These are phyloP conservation scores for Odontocerum albicorne DNA, from an alignment of 2,888 invertebrate species.

Conservation along the genomic window DNA sequence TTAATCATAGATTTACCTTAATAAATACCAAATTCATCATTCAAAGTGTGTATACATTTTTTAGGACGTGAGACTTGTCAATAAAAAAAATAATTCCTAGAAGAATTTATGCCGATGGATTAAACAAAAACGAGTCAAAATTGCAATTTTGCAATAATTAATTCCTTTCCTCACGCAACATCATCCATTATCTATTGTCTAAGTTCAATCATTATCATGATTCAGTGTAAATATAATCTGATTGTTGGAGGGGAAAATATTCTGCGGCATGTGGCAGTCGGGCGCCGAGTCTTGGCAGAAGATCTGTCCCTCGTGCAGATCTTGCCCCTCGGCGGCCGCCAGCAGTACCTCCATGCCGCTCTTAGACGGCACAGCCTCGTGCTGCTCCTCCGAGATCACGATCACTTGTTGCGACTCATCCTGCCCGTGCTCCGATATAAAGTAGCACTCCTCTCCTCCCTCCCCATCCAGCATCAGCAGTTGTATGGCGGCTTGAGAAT, in stretches of 20 bases:
- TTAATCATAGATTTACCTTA: too few species aligned
- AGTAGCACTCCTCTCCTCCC: constrained; percentile 6
- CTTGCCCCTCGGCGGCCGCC: constrained; percentile 29
- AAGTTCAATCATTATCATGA: not conserved
- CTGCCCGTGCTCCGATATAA: constrained; percentile 5
- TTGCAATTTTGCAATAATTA: too few species aligned
- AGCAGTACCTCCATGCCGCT: constrained; percentile 32
- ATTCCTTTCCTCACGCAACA: too few species aligned
- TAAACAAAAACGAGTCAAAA: too few species aligned
- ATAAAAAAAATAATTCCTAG: too few species aligned
- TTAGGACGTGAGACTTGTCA: too few species aligned
- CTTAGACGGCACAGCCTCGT: constrained; percentile 5
- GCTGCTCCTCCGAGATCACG: constrained; percentile 18
- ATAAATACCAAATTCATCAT: too few species aligned
- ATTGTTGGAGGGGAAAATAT: not conserved
- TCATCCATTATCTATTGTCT: too few species aligned
- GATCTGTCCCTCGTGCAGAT: constrained; percentile 5
- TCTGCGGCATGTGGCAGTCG: not conserved
- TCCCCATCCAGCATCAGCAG: not conserved
- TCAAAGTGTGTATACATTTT: too few species aligned
- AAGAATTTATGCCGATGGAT: too few species aligned
- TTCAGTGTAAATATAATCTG: constrained; percentile 12
- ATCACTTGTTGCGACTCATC: constrained; percentile 26
- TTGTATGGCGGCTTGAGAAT: not conserved
- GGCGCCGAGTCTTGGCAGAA: constrained; percentile 22